Conservation (phyloP, 1,140 invertebrate species). For the Bombus breviceps region DNA sequence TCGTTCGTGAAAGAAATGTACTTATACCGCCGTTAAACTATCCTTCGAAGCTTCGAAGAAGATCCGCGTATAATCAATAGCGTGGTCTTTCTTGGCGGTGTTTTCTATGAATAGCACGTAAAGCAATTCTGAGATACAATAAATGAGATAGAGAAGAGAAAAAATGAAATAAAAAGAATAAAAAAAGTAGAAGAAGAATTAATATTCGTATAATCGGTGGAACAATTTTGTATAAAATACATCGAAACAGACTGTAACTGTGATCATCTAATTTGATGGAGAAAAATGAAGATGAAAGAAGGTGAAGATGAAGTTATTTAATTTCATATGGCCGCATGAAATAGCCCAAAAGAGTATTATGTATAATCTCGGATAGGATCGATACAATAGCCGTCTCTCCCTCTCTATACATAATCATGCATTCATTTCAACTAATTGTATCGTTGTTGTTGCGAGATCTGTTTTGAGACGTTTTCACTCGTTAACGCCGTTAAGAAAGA, state of each 20-base stretch:
- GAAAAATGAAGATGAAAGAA: conserved; percentile 6
- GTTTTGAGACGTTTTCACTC: background rate
- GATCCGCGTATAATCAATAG: background rate
- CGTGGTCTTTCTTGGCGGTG: conserved; percentile 8
- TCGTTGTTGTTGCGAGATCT: background rate
- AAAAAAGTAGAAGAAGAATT: background rate
- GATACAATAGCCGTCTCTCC: conserved; percentile 20
- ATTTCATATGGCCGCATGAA: conserved; percentile 44
- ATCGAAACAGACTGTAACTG: conserved; percentile 54
- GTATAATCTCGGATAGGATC: conserved; percentile 37
- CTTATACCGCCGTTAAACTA: background rate
- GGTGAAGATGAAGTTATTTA: conserved; percentile 53
- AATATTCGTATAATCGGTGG: conserved; percentile 55
- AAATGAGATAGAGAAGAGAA: conserved; percentile 18
- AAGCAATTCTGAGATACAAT: conserved; percentile 67
- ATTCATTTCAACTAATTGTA: background rate
- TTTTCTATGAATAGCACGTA: conserved; percentile 56
- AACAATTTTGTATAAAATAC: conserved; percentile 58
- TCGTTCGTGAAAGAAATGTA: conserved; percentile 1
- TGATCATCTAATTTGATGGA: conserved; percentile 44
- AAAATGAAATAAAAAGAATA: background rate
- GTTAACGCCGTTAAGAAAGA: background rate
- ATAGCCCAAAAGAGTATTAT: conserved; percentile 18
- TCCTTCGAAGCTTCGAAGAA: background rate
- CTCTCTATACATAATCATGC: background rate